Conservation (phyloP, 1,140 invertebrate genomes). For the Calephelis virginiensis region DNA sequence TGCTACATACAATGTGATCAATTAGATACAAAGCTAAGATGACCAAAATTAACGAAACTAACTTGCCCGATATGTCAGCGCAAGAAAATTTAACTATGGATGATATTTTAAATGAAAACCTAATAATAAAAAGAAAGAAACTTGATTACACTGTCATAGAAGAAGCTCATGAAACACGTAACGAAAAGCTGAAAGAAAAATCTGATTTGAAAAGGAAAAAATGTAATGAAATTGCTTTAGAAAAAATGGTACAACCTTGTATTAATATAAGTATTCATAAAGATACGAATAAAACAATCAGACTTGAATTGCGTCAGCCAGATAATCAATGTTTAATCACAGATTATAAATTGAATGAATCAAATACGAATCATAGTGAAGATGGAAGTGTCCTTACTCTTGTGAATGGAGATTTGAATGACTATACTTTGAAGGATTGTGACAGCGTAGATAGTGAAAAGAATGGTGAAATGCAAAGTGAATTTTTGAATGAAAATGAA, state of each 20-base stretch:
- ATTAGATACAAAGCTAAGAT: conserved; percentile 60
- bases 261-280: conserved; percentile 59
- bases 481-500: conserved; percentile 21
- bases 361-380: conserved; percentile 22
- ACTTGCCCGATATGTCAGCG: conserved; percentile 51
- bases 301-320: conserved; percentile 56
- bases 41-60: conserved; percentile 65
- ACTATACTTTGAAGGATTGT: conserved; percentile 34
- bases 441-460: conserved; percentile 19
- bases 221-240: conserved; percentile 33
- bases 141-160: conserved; percentile 30
- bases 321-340: conserved; percentile 41
- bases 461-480: conserved; percentile 24
- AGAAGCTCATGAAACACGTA: conserved; percentile 33
- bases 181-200: conserved; percentile 44
- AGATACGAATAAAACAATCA: conserved; percentile 51
- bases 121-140: conserved; percentile 47
- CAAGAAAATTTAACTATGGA: conserved; percentile 51
- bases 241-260: conserved; percentile 40
- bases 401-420: conserved; percentile 28
- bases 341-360: conserved; percentile 46
- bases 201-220: conserved; percentile 45
- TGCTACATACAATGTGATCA: conserved; percentile 64
- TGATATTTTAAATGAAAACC: conserved; percentile 54
- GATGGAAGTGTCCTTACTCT: conserved; percentile 22